Evolutionary conservation across 2,113 vertebrate species (phyloP), one percentile per base, ranked within the genome.

Genomic region (Chascanopsetta lugubris): DNA sequence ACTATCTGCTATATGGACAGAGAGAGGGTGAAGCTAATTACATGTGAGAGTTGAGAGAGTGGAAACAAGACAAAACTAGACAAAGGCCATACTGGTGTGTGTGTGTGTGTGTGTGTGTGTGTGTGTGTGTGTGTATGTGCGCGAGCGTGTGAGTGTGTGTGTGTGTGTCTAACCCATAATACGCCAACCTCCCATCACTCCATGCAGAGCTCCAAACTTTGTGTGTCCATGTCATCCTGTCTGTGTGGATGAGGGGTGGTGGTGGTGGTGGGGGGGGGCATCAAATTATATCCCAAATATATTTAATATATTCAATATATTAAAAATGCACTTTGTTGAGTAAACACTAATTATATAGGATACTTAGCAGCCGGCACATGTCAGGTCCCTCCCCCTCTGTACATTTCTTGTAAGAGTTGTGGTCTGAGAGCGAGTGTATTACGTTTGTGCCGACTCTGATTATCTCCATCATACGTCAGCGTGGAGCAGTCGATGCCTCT

Each of bases 21-120:
- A 30, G 18, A 82, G 87, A 82, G 57, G 89, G 87, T 90, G 87
- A 88, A 60, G 87, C 84, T 90, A 89, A 90, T 90, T 89, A 85
- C 86, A 88, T 88, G 81, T 90, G 86, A 90, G 85, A 74, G 87
- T 85, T 85, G 77, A 88, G 87, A 86, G 63, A 53, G 72, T 82
- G 86, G 87, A 88, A 87, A 83, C 76, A 50, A 86, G 84, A 90
- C 87, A 89, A 87, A 89, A 83, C 76, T 48, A 86, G 84, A 90
- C 87, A 89, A 87, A 89, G 89, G 69, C 59, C 2, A 17, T 18
- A 51, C 42, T 72, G 45, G 61, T 69, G 62, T 65, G 59, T 49
- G 62, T 57, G 61, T 65, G 36, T 63, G 59, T 72, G 69, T 43
- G 47, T 75, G 66, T 34, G 53, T 74, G 51, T 50, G 67, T 50